These are phyloP conservation scores for Anodontia alba DNA, from an alignment of 2,888 invertebrate species.

Conservation along the genomic window DNA sequence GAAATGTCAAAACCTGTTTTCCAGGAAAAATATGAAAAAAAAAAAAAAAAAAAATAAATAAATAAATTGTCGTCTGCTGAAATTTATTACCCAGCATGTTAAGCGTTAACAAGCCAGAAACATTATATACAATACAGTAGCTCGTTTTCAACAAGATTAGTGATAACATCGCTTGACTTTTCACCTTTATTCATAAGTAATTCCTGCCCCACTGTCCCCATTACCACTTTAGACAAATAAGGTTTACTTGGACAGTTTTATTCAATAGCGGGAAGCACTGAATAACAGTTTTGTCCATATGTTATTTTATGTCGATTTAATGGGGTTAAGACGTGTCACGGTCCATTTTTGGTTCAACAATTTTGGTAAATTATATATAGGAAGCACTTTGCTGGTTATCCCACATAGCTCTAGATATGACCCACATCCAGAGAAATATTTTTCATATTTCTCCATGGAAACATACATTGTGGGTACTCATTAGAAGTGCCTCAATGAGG, in stretches of 20 bases:
- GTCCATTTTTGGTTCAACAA: background rate
- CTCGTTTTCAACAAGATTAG: constrained; percentile 1
- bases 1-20: too few relatives aligned
- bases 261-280: background rate
- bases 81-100: too few relatives aligned
- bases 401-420: too few relatives aligned
- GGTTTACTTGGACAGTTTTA: background rate
- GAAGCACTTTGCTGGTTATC: background rate
- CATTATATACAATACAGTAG: background rate
- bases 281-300: constrained; percentile 10
- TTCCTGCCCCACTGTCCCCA: background rate
- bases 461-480: too few relatives aligned
- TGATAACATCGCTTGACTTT: background rate
- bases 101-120: too few relatives aligned
- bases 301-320: constrained; percentile 10
- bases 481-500: too few relatives aligned
- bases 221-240: background rate
- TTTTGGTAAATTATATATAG: background rate
- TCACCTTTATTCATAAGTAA: background rate
- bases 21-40: too few relatives aligned
- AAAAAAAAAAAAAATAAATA: too few relatives aligned
- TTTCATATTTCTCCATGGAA: too few relatives aligned
- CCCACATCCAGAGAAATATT: too few relatives aligned
- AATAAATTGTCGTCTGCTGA: too few relatives aligned
- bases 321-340: constrained; percentile 5